Evolutionary conservation across 2,797 vertebrate genomes (phyloP).

Genomic region (Pseudomugil gertrudae): DNA sequence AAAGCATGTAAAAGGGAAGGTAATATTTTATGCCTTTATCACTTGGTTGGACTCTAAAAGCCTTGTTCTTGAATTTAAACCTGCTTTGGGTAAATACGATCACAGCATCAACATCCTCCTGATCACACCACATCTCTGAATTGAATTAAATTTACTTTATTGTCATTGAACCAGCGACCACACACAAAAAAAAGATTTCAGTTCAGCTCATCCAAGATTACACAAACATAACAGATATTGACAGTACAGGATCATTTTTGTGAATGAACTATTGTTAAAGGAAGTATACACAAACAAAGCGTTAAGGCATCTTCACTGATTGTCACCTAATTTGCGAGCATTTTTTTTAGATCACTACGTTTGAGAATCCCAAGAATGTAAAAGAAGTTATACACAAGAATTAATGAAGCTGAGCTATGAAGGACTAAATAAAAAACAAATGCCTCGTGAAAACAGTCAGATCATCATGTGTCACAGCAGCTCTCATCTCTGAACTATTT

Average conservation of each 20-base stretch:
- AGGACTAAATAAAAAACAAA: not conserved
- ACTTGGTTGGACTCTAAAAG: constrained; percentile 15
- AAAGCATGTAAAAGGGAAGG: no score
- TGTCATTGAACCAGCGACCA: no score
- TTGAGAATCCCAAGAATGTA: not conserved
- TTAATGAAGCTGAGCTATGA: not conserved
- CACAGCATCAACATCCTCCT: not conserved
- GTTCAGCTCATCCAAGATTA: no score
- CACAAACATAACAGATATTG: no score
- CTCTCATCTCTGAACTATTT: not conserved
- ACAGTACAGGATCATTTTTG: no score
- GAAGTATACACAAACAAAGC: not conserved
- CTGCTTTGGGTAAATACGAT: not conserved
- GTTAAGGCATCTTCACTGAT: not conserved
- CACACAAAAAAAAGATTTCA: no score
- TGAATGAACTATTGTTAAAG: not conserved
- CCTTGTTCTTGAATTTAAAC: constrained; percentile 2
- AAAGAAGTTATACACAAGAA: not conserved
- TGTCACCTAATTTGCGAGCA: not conserved
- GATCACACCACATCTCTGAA: no score
- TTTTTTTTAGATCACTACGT: not conserved
- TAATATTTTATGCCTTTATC: no score
- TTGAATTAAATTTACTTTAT: no score
- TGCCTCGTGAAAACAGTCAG: not conserved
- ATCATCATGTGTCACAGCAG: not conserved